Evolutionary conservation across 2,113 vertebrate genomes (phyloP), one percentile per base, ranked within the genome.

Genomic region (Nesoenas mayeri): DNA sequence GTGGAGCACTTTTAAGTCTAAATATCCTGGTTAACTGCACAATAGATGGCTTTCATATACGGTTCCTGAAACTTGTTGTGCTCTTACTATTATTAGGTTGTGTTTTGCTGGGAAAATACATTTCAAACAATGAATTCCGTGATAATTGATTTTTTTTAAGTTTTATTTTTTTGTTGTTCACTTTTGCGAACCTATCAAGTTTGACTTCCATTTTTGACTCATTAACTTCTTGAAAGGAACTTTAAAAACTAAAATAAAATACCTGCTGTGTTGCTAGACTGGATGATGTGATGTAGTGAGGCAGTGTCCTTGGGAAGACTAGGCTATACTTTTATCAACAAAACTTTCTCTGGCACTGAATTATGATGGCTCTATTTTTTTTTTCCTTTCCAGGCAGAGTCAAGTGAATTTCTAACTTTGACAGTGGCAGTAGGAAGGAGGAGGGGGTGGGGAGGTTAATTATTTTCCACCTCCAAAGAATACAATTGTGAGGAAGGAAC

Each of bases 401-500:
- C 92, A 87, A 92, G 77, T 70, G 77, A 92, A 90, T 95, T 96
- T 91, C 87, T 94, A 67, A 90, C 81, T 95, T 93, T 83, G 88
- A 91, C 29, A 86, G 89, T 87, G 69, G 94, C 92, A 92, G 90
- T 94, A 95, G 93, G 89, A 92, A 93, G 94, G 94, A 92, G 96
- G 71, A 94, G 96, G 96, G 88, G 75, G 82, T 70, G 91, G 93
- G 91, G 93, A 94, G 78, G 88, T 94, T 96, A 96, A 96, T 93
- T 93, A 95, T 93, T 96, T 93, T 96, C 95, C 91, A 97, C 92
- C 83, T 96, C 92, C 66, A 70, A 96, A 95, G 93, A 97, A 97
- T 91, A 96, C 95, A 96, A 96, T 97, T 95, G 91, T 6, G 34
- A 97, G 96, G 96, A 97, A 97, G 96, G 93, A 96, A 97, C 91